Base-by-base conservation (phyloP, 2,113 vertebrate species). In the Catharus minimus region DNA sequence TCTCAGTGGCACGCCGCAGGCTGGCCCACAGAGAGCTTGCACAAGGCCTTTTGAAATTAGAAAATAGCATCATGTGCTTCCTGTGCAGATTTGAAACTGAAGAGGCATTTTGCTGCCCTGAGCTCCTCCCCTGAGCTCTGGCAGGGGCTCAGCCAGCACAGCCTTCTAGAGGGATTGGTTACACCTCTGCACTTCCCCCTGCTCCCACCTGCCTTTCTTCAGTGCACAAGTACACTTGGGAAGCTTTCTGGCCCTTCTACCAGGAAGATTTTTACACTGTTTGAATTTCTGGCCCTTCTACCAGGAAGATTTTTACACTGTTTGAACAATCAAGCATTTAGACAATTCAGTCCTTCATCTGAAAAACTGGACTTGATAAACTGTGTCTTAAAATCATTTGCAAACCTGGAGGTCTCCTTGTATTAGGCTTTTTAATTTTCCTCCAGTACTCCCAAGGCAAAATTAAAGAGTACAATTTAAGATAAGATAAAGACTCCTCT, bases 11-110 rank as follows among this genome's bases (percentile, higher is more conserved):
- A 47, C 21, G 83, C 94, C 82, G 0, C 96, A 97, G 83, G 94
- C 85, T 95, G 89, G 94, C 95, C 82, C 50, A 26, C 84, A 88
- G 38, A 90, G 81, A 74, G 60, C 73, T 97, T 97, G 93, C 95
- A 90, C 82, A 96, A 97, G 81, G 43, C 13, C 2, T 75, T 86
- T 89, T 93, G 89, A 86, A 95, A 93, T 96, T 82, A 94, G 78
- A 97, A 97, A 94, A 94, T 4, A 88, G 53, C 78, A 80, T 50
- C 10, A 5, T 83, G 92, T 86, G n/a, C 58, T 91, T 88, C 65
- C 57, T 86, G 80, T 53, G 69, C 77, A 82, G 73, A 73, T 68
- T 67, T 73, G 93, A 91, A 95, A 93, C 71, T 36, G 43, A 69
- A 55, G 33, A 68, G 46, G 58, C 44, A 32, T 44, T 53, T 11